Conservation (phyloP, 1,140 invertebrate species). For the Lepidotrigona ventralis region DNA sequence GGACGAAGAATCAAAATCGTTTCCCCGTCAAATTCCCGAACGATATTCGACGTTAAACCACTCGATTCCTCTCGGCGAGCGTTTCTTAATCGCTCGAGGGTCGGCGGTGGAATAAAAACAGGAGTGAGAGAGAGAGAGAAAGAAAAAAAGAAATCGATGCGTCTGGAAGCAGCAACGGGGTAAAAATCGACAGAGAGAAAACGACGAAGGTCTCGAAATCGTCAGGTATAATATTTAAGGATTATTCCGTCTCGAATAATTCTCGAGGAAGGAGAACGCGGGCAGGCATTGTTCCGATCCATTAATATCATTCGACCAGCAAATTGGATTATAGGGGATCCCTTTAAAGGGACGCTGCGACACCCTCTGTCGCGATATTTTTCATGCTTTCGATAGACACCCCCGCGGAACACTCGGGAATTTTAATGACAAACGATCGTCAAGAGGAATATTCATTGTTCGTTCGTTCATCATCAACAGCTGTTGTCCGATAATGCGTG, state of each 20-base stretch:
- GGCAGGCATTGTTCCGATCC: slow-evolving; percentile 66
- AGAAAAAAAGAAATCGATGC: neutral
- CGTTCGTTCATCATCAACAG: neutral
- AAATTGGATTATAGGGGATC: slow-evolving; percentile 75
- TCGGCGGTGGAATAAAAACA: neutral
- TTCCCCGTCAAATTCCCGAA: slow-evolving; percentile 27
- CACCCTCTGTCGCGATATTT: neutral
- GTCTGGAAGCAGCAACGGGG: neutral
- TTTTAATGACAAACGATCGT: neutral
- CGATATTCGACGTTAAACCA: slow-evolving; percentile 36
- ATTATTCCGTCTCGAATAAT: slow-evolving; percentile 66
- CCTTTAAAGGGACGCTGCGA: slow-evolving; percentile 64
- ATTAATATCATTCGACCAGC: slow-evolving; percentile 72
- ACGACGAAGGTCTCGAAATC: slow-evolving; percentile 10
- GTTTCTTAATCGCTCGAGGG: slow-evolving; percentile 41
- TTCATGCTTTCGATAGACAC: neutral
- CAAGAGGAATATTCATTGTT: neutral
- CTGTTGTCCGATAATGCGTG: neutral
- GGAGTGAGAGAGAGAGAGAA: neutral
- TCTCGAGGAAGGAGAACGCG: slow-evolving; percentile 33
- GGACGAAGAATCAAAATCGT: slow-evolving; percentile 44
- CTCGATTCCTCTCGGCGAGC: slow-evolving; percentile 13
- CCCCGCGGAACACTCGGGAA: neutral
- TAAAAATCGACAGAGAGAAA: neutral
- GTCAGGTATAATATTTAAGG: slow-evolving; percentile 67